phyloP scores from a whole-genome alignment of 2,113 vertebrate species.

The Naja naja region DNA sequence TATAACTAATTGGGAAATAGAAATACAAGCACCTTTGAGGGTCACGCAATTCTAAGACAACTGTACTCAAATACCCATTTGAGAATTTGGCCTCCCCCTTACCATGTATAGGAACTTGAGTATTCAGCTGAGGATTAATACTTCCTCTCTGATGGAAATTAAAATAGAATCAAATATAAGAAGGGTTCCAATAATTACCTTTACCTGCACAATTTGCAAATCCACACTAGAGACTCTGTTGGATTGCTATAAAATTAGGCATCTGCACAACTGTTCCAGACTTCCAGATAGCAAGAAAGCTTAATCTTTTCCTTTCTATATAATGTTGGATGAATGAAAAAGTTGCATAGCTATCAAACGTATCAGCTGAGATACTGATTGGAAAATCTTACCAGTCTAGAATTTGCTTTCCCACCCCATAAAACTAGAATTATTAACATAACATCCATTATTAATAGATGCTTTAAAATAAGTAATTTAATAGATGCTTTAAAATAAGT shows the following conservation, averaged over 20 bases:
- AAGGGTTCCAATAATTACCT: not conserved
- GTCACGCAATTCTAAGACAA: not conserved
- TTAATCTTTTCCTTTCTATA: not conserved
- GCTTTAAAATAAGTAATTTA: no score
- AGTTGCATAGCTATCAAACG: not conserved
- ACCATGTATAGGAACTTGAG: not conserved
- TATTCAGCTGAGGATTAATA: not conserved
- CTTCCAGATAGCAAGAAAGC: not conserved
- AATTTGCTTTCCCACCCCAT: not conserved
- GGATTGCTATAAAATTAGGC: not conserved
- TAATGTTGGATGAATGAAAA: not conserved
- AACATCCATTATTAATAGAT: not conserved
- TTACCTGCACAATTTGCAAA: not conserved
- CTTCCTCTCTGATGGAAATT: not conserved
- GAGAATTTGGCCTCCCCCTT: not conserved
- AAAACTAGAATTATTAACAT: not conserved
- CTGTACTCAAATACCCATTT: not conserved
- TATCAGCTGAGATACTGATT: slow-evolving; percentile 11
- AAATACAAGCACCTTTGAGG: not conserved
- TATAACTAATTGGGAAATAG: not conserved
- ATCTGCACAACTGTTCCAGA: not conserved
- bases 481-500: not conserved
- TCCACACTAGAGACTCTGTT: not conserved
- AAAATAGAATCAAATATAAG: not conserved
- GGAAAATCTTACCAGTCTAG: slow-evolving; percentile 7